phyloP scores from a whole-genome alignment of 1,140 invertebrate genomes.

The Leptopilina clavipes region DNA sequence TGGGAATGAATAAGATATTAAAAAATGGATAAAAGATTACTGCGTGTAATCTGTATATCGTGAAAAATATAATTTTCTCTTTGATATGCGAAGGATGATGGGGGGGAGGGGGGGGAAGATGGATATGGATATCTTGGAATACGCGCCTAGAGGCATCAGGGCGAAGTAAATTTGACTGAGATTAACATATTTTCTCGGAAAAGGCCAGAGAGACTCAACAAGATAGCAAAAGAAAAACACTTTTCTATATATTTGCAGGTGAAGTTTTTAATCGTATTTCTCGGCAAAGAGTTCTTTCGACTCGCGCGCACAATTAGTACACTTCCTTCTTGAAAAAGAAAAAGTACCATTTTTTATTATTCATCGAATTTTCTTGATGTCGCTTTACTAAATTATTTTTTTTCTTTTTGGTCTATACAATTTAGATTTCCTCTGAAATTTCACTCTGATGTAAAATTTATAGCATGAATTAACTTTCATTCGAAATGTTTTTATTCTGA shows the following conservation, averaged over 20 bases:
- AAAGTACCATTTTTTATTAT: background rate
- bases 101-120: background rate
- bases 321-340: background rate
- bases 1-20: constrained; percentile 10
- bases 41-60: background rate
- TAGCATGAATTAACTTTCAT: no score
- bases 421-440: no score
- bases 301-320: background rate
- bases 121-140: background rate
- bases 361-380: background rate
- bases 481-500: no score
- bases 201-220: background rate
- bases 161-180: constrained; percentile 11
- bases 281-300: background rate
- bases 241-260: background rate
- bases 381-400: no score
- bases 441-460: no score
- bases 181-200: constrained; percentile 3
- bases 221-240: constrained; percentile 1
- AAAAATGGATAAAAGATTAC: constrained; percentile 13
- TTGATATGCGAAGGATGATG: no score
- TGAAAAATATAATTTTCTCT: background rate
- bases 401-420: no score
- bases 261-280: constrained; percentile 7
- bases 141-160: constrained; percentile 4